phyloP scores from a whole-genome alignment of 1,140 invertebrate species.

The Drosophila chauvacae region DNA sequence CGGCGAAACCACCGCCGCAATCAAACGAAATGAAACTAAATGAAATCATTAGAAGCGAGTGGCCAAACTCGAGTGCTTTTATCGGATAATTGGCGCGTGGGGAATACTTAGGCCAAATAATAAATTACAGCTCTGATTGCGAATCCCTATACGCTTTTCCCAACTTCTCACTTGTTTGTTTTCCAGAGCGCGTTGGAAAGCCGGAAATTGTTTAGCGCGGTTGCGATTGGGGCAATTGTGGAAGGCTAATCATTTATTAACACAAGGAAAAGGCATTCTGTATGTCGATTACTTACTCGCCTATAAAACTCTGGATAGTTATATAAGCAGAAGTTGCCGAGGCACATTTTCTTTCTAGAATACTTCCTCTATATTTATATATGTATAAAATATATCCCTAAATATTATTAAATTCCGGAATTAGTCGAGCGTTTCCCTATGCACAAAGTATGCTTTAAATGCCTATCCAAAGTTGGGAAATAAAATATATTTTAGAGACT shows the following conservation, averaged over 20 bases:
- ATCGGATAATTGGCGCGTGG: conserved; percentile 67
- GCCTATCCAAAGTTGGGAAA: too few species aligned
- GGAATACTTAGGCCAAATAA: conserved; percentile 61
- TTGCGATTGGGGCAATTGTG: conserved; percentile 5
- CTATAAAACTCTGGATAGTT: neutral
- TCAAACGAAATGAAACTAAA: conserved; percentile 53
- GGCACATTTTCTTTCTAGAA: too few species aligned
- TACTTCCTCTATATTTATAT: neutral
- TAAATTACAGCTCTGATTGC: conserved; percentile 63
- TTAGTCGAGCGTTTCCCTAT: too few species aligned
- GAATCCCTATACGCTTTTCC: conserved; percentile 7
- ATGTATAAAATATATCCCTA: too few species aligned
- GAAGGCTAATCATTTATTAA: neutral
- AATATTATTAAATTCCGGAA: neutral
- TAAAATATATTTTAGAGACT: too few species aligned
- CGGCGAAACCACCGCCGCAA: conserved; percentile 6
- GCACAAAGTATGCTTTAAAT: too few species aligned
- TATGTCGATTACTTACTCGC: neutral
- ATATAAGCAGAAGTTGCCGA: too few species aligned
- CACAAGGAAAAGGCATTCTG: neutral
- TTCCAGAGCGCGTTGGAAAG: neutral
- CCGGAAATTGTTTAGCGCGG: conserved; percentile 5
- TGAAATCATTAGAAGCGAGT: conserved; percentile 63
- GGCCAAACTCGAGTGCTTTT: conserved; percentile 59
- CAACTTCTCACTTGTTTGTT: conserved; percentile 2